Base-by-base conservation (phyloP, 2,888 invertebrate genomes). In the Andrena bicolor region DNA sequence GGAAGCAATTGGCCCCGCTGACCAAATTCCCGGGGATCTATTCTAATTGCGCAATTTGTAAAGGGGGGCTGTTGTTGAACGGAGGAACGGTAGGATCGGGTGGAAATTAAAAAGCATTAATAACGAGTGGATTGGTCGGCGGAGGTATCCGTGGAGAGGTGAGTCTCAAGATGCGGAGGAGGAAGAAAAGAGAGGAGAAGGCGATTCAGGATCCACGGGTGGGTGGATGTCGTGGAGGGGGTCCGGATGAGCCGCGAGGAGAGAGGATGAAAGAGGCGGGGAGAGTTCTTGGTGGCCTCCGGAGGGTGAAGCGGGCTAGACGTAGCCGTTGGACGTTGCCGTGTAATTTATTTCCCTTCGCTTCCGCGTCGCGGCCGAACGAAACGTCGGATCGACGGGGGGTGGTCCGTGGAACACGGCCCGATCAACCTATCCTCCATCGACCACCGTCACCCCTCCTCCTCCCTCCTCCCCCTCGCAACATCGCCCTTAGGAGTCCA, bases 341-440 rank as follows among this genome's bases (percentile, higher is more conserved):
- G 90, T 86, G 92, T 92, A 92, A 93, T 93, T 93, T 93, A 93
- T 93, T 89, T 92, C 90, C 90, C 88, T 90, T 91, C 90, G 91
- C 91, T 93, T 93, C 93, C 93, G 93, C 91, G 90, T 92, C 91
- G 91, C 91, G 91, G 86, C 87, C 90, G 89, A 89, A 90, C 90
- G 88, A 83, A 90, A 90, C 90, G 88, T 87, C 88, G 90, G 87
- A 90, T 91, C 92, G 89, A 88, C 90, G 89, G 89, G 90, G 90
- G 90, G 89, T 83, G 83, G 82, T 86, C 79, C 78, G 76, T 76
- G 78, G 85, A 83, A 77, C 85, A 88, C 88, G 89, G 86, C 83
- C 88, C 86, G 84, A 89, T 87, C 88, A 90, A 89, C 89, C 87
- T 85, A 83, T 88, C 84, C 86, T 72, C 80, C 80, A 69, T 85